Percentiles rank a stretch among this genome's conserved stretches.
These are phyloP conservation scores for Sinelater perroti DNA, from an alignment of 2,888 invertebrate genomes.

Conservation along the genomic window DNA sequence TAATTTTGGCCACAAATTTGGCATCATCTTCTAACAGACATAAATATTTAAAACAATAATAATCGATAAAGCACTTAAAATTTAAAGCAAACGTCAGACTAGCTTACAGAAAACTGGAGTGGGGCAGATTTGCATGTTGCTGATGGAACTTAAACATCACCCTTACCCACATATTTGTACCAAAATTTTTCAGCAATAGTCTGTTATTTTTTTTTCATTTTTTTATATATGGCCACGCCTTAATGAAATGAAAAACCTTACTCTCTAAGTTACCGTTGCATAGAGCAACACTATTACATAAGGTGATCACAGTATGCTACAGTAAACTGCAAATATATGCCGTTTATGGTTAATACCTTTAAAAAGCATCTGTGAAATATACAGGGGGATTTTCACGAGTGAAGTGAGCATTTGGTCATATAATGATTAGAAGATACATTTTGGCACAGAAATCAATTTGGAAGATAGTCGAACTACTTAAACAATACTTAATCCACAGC, in stretches of 20 bases:
- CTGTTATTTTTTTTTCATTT: no score
- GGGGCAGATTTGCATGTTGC: slow-evolving; percentile 17
- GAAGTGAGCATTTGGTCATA: slow-evolving; percentile 39
- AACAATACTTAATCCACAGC: slow-evolving; percentile 43
- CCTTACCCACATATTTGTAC: slow-evolving; percentile 17
- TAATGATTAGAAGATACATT: slow-evolving; percentile 28
- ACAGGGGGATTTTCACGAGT: slow-evolving; percentile 33
- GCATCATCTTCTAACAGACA: slow-evolving; percentile 13
- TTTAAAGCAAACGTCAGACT: slow-evolving; percentile 33
- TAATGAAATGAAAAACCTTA: slow-evolving; percentile 33
- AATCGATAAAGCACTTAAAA: slow-evolving; percentile 22
- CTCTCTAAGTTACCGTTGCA: slow-evolving; percentile 41
- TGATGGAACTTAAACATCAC: slow-evolving; percentile 6
- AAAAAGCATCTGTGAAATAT: slow-evolving; percentile 39
- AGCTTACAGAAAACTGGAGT: slow-evolving; percentile 18
- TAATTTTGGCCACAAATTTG: slow-evolving; percentile 19
- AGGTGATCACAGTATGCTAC: slow-evolving; percentile 57
- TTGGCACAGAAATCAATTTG: slow-evolving; percentile 42
- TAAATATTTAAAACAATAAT: slow-evolving; percentile 17
- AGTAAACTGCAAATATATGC: slow-evolving; percentile 35
- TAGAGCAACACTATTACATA: slow-evolving; percentile 50
- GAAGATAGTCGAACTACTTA: slow-evolving; percentile 38
- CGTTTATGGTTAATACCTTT: slow-evolving; percentile 26
- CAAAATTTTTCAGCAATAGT: slow-evolving; percentile 23
- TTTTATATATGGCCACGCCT: slow-evolving; percentile 19